Conservation (phyloP, 2,888 invertebrate genomes). For the Keiferia lycopersicella region DNA sequence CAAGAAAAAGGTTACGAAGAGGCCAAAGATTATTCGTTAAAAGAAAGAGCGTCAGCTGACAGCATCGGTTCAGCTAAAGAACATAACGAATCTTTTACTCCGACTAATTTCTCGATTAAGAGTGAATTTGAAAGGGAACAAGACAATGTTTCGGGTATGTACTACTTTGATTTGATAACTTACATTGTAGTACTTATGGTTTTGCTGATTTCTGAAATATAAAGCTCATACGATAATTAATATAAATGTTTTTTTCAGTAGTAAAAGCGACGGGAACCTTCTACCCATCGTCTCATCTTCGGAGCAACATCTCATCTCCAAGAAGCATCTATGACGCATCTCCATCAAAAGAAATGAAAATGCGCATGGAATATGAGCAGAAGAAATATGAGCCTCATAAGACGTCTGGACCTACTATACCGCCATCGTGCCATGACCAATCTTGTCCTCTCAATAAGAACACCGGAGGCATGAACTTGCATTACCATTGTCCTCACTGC, state of each 20-base stretch:
- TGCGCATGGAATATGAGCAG: conserved; percentile 65
- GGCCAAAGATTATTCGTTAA: conserved; percentile 77
- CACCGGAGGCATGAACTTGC: conserved; percentile 71
- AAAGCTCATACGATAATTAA: conserved; percentile 24
- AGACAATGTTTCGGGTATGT: conserved; percentile 76
- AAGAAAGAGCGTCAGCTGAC: conserved; percentile 72
- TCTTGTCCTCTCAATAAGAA: conserved; percentile 72
- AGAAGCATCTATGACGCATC: conserved; percentile 79
- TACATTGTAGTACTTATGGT: background rate
- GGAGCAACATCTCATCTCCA: conserved; percentile 79
- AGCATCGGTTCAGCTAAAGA: conserved; percentile 68
- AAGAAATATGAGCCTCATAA: conserved; percentile 68
- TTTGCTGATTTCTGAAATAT: background rate
- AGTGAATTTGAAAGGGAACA: conserved; percentile 75
- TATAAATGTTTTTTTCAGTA: conserved; percentile 83
- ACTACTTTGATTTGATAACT: conserved; percentile 34
- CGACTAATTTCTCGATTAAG: conserved; percentile 73
- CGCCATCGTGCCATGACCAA: conserved; percentile 83
- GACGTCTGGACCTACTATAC: conserved; percentile 67
- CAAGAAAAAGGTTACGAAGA: conserved; percentile 69
- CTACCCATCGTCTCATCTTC: conserved; percentile 88
- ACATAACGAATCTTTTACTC: conserved; percentile 57
- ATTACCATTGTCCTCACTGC: conserved; percentile 75
- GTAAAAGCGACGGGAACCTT: conserved; percentile 96
- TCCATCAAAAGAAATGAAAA: conserved; percentile 76